A percentile compares a stretch with the other conserved stretches of the same genome.
phyloP scores from a whole-genome alignment of 2,888 invertebrate genomes.

The Drosophila suboccidentalis region DNA sequence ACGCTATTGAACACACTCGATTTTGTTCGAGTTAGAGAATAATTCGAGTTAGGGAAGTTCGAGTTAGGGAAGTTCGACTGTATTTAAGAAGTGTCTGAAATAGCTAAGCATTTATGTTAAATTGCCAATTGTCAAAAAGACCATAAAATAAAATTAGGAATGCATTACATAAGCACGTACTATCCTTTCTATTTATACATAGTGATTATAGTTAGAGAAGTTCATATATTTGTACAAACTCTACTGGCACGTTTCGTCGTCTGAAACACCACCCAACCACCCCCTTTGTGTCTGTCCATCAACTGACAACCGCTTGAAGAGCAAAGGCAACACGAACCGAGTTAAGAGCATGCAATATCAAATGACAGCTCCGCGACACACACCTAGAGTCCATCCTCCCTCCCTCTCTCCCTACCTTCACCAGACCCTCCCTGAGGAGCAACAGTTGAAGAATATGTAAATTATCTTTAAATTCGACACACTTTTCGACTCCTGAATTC shows the following conservation, averaged over 20 bases:
- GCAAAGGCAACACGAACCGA: slow-evolving; percentile 33
- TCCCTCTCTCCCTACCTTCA: not conserved
- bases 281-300: not conserved
- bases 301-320: slow-evolving; percentile 29
- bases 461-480: slow-evolving; percentile 32
- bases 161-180: too few relatives aligned
- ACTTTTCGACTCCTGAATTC: slow-evolving; percentile 31
- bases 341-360: slow-evolving; percentile 44
- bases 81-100: too few relatives aligned
- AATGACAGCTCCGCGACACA: slow-evolving; percentile 34
- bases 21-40: too few relatives aligned
- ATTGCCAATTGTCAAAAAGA: too few relatives aligned
- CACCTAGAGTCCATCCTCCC: not conserved
- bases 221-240: not conserved
- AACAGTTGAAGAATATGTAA: slow-evolving; percentile 21
- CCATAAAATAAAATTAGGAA: too few relatives aligned
- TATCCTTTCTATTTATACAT: too few relatives aligned
- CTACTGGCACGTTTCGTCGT: not conserved
- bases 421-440: not conserved
- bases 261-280: not conserved
- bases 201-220: too few relatives aligned
- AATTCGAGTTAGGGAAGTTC: too few relatives aligned
- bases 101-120: too few relatives aligned
- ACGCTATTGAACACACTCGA: too few relatives aligned
- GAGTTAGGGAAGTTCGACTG: too few relatives aligned